Conservation (phyloP, 2,113 vertebrate genomes). For the Elanus axillaris region DNA sequence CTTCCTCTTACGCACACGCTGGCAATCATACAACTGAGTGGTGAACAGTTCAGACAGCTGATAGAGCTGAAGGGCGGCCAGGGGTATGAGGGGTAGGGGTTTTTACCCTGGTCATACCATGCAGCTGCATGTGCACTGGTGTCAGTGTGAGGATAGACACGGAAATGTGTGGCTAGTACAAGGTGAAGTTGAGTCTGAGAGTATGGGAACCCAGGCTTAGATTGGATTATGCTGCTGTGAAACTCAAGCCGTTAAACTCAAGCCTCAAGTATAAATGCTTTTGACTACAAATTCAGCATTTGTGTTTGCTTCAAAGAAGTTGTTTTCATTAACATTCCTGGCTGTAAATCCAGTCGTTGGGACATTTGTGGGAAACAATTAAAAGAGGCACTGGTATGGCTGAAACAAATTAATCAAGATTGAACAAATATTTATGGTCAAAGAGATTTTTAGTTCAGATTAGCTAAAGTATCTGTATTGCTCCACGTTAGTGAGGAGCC, state of each 20-base stretch:
- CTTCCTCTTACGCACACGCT: background rate
- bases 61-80: background rate
- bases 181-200: background rate
- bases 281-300: background rate
- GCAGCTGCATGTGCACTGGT: background rate
- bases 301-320: background rate
- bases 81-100: background rate
- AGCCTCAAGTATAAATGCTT: background rate
- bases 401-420: background rate
- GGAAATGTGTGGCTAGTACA: background rate
- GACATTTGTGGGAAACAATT: background rate
- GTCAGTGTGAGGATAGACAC: background rate
- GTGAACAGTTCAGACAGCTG: background rate
- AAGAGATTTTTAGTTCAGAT: background rate
- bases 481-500: background rate
- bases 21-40: background rate
- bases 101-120: background rate
- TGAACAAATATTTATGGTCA: background rate
- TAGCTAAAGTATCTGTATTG: background rate
- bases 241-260: background rate
- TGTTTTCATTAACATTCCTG: background rate
- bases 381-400: background rate
- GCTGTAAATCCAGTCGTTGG: background rate
- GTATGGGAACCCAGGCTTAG: background rate
- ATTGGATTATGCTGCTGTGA: background rate